These are phyloP conservation scores for Nesoenas mayeri DNA, from an alignment of 2,113 vertebrate genomes.

Conservation along the genomic window DNA sequence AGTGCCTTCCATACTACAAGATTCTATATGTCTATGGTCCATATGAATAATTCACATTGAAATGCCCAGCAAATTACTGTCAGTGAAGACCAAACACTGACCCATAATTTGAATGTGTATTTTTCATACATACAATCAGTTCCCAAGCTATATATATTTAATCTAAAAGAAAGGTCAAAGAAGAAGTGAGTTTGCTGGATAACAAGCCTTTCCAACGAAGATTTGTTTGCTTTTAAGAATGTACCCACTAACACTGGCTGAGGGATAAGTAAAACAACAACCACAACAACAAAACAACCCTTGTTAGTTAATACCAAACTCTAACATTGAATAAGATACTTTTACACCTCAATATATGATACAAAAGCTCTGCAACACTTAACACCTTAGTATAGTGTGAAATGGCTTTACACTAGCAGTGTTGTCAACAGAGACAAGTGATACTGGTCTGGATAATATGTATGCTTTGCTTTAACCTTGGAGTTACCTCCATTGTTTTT, in stretches of 20 bases:
- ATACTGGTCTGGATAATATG: no score
- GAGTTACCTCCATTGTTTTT: background rate
- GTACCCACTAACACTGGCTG: background rate
- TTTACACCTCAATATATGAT: background rate
- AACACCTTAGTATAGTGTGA: background rate
- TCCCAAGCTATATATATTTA: background rate
- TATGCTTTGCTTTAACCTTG: background rate
- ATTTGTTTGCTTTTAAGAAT: background rate
- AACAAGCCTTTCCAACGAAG: background rate
- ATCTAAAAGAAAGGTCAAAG: background rate
- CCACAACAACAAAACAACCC: accelerated
- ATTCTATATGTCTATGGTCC: background rate
- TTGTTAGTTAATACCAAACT: background rate
- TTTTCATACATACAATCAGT: background rate
- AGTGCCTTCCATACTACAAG: background rate
- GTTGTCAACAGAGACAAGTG: background rate
- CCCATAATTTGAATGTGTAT: background rate
- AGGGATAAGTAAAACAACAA: background rate
- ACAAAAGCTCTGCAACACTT: background rate
- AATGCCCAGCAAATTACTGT: background rate
- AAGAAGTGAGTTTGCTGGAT: background rate
- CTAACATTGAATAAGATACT: background rate
- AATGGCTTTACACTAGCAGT: background rate
- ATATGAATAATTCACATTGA: background rate
- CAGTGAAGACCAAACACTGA: background rate